Base-by-base conservation (phyloP, 2,113 vertebrate genomes). In the Laterallus jamaicensis region DNA sequence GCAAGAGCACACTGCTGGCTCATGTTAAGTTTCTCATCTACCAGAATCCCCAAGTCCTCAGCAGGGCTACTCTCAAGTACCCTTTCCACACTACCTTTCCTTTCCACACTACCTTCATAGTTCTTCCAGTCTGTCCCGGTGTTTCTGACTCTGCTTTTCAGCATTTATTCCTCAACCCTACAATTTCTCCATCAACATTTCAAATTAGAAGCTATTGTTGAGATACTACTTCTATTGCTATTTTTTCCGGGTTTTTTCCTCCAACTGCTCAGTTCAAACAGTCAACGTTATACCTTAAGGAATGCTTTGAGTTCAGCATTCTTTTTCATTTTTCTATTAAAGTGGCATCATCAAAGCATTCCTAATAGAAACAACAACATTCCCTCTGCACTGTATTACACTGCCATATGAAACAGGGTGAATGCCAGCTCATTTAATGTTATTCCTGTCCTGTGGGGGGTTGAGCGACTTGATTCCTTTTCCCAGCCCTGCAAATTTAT, bases 281-380 rank as follows among this genome's bases (percentile, higher is more conserved):
- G 59, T 64, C 63, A 37, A 1, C 35, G 42, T 85, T 52, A 52
- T 15, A 90, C 76, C 35, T 44, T 47, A 60, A 80, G 44, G 80
- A 93, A 88, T 83, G 62, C 69, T 75, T 75, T 2, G 4, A 83
- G 63, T 64, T 69, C 82, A 88, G 35, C 47, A 84, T 78, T 93
- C 68, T 58, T 88, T 86, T 83, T 59, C 73, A 86, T 83, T 95
- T 82, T 82, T 93, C 90, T 82, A 15, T 58, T 81, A 44, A 87
- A 93, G 58, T 56, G 66, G 90, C 56, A 88, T 78, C 82, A 92
- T 83, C 1, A n/a, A 95, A 96, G 66, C 64, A 78, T 78, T 96
- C 60, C 66, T 86, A 66, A 86, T 92, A 80, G 92, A 90, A 94
- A 96, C 90, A 93, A 93, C 69, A 82, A 77, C 52, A 20, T 83